These are phyloP conservation scores for Tragelaphus oryx DNA, from an alignment of 2,797 vertebrate species.

Conservation along the genomic window DNA sequence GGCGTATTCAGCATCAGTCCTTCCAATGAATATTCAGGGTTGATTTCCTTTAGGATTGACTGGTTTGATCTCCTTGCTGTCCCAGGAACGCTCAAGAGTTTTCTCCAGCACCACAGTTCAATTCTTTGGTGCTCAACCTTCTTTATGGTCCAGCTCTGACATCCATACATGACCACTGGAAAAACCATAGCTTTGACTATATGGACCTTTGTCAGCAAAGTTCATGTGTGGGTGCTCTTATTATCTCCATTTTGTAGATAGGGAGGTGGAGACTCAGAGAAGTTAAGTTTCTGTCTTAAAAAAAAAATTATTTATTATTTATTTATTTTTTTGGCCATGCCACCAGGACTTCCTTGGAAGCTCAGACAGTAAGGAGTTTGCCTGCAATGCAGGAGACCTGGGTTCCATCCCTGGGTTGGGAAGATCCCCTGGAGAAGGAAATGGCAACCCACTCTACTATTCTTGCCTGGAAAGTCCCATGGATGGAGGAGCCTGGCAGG, in stretches of 20 bases:
- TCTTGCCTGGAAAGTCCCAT: background rate
- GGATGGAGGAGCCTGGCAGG: background rate
- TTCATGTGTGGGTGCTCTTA: rapidly evolving
- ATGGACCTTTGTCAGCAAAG: background rate
- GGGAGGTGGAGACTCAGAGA: background rate
- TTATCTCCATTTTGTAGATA: background rate
- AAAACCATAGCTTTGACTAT: background rate
- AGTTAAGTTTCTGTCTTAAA: background rate
- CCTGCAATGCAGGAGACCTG: background rate
- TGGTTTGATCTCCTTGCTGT: background rate
- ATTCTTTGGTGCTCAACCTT: background rate
- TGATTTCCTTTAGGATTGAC: background rate
- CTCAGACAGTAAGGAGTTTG: background rate
- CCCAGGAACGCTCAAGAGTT: background rate
- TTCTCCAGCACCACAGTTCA: background rate
- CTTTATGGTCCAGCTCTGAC: background rate
- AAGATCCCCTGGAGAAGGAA: background rate
- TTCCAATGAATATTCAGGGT: background rate
- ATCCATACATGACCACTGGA: background rate
- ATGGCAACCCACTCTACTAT: background rate
- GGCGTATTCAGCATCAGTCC: background rate
- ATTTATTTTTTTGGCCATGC: background rate
- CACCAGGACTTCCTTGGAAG: background rate
- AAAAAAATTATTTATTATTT: background rate
- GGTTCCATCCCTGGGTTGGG: background rate